Evolutionary conservation across 2,888 invertebrate species (phyloP).

Genomic region (Diachrysia chrysitis): DNA sequence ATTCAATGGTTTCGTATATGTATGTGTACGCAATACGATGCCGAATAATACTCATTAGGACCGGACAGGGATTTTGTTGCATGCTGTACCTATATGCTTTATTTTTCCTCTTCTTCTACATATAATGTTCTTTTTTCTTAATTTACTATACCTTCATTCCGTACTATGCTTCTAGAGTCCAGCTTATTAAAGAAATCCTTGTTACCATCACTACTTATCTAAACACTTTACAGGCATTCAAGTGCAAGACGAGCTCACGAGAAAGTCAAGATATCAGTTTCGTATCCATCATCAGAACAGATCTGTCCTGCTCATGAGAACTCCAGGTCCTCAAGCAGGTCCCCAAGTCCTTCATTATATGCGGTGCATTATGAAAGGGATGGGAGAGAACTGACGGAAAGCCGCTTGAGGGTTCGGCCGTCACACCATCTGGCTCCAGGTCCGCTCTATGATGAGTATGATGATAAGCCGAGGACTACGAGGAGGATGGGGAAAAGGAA

Average conservation of each 20-base stretch:
- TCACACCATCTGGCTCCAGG: constrained; percentile 83
- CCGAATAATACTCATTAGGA: no score
- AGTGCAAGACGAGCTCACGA: constrained; percentile 92
- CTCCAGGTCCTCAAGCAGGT: constrained; percentile 79
- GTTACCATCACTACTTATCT: not conserved
- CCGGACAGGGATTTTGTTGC: no score
- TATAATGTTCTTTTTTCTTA: not conserved
- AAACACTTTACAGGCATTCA: constrained; percentile 81
- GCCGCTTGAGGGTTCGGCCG: constrained; percentile 89
- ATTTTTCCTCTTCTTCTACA: no score
- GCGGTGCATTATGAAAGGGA: constrained; percentile 92
- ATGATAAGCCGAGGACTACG: constrained; percentile 86
- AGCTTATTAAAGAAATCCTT: not conserved
- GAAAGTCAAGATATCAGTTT: constrained; percentile 95
- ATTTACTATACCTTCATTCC: no score
- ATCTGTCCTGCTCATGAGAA: constrained; percentile 84
- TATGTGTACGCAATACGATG: no score
- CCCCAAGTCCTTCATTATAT: constrained; percentile 87
- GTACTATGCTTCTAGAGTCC: not conserved
- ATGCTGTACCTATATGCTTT: no score
- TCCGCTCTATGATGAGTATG: constrained; percentile 83
- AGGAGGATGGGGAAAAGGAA: constrained; percentile 96
- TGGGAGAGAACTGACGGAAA: constrained; percentile 90
- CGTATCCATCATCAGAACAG: constrained; percentile 94
- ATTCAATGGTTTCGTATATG: no score